phyloP scores from a whole-genome alignment of 2,797 vertebrate species.

The Characodon lateralis region DNA sequence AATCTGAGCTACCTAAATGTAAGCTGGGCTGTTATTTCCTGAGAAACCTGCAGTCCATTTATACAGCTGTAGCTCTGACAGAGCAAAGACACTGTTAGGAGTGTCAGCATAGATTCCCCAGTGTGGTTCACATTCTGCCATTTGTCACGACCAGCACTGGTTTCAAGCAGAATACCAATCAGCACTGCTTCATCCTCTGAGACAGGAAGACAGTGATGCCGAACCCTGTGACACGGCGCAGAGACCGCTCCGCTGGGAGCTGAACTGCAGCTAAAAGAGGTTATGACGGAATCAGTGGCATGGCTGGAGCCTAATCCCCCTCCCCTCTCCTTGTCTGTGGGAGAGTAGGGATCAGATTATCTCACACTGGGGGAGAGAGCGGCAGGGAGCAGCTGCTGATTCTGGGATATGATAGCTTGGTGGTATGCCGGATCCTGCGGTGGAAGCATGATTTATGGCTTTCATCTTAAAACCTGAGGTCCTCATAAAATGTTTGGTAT shows the following conservation, averaged over 20 bases:
- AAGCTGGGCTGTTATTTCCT: constrained; percentile 22
- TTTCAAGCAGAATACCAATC: not conserved
- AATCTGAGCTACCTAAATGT: not conserved
- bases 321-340: constrained; percentile 36
- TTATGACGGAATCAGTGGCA: constrained; percentile 64
- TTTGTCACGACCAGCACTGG: not conserved
- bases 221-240: constrained; percentile 66
- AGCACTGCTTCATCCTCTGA: constrained; percentile 7
- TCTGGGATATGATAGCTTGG: constrained; percentile 26
- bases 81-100: not conserved
- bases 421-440: constrained; percentile 22
- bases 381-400: constrained; percentile 52
- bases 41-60: not conserved
- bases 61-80: constrained; percentile 1
- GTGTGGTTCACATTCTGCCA: not conserved
- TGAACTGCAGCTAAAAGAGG: constrained; percentile 64
- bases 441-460: constrained; percentile 53
- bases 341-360: constrained; percentile 66
- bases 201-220: constrained; percentile 48
- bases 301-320: constrained; percentile 22
- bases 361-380: constrained; percentile 51
- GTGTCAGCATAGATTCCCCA: not conserved
- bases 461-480: constrained; percentile 33
- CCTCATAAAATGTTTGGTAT: constrained; percentile 25
- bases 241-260: constrained; percentile 47